Evolutionary conservation across 2,888 invertebrate species (phyloP).

Genomic region (Petrolisthes manimaculis): DNA sequence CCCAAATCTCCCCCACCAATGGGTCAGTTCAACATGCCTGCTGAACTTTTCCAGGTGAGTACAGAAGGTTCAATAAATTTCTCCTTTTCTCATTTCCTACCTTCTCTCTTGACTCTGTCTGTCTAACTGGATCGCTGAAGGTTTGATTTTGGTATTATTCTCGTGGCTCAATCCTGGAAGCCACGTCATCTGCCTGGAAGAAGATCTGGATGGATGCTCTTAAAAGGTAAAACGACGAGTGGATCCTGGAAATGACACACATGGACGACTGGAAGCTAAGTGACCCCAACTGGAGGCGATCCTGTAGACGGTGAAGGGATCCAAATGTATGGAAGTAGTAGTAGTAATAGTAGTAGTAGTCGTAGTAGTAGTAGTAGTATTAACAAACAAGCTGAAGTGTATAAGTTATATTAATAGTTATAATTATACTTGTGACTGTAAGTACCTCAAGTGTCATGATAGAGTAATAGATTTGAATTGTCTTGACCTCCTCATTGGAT

Average conservation of each 20-base stretch:
- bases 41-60: constrained; percentile 64
- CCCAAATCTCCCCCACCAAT: constrained; percentile 44
- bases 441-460: too few relatives aligned
- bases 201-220: neutral
- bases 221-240: neutral
- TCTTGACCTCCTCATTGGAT: too few relatives aligned
- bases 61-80: neutral
- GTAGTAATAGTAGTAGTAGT: too few relatives aligned
- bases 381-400: too few relatives aligned
- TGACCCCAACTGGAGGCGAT: neutral
- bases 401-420: too few relatives aligned
- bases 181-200: neutral
- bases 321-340: too few relatives aligned
- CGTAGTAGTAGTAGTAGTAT: too few relatives aligned
- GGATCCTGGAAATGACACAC: too few relatives aligned
- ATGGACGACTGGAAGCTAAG: neutral
- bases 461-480: too few relatives aligned
- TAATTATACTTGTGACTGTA: too few relatives aligned
- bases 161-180: neutral
- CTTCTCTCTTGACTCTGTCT: constrained; percentile 2
- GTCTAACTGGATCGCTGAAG: neutral
- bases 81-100: neutral
- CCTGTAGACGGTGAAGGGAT: too few relatives aligned
- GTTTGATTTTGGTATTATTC: too few relatives aligned
- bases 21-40: constrained; percentile 64